Base-by-base conservation (phyloP, 2,113 vertebrate genomes). In the Mohoua ochrocephala region DNA sequence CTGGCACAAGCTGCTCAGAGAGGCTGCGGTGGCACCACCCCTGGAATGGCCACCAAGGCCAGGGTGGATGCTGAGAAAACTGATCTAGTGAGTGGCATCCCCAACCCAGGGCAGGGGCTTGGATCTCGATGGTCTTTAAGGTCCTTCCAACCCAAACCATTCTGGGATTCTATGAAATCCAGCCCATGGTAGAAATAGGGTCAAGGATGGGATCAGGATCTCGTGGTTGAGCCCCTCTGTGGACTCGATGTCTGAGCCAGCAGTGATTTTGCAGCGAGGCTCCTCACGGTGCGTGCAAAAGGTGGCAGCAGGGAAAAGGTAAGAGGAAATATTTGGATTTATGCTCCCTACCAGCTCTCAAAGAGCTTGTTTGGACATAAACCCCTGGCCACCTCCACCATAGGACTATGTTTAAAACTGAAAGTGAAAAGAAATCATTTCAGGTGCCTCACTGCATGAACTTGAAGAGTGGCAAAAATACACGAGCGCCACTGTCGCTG, bases 181-280 rank as follows among this genome's bases (percentile, higher is more conserved):
- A 26, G 24, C 13, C 74, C 4, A 0, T 2, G 15, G 33, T 6
- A 31, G n/a, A 53, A 45, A 22, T 2, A 2, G 52, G n/a, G 8
- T 15, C 15, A 2, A 0, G 10, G 31, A 16, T 20, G 26, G 35
- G 26, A n/a, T 37, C 3, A 0, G 60, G 11, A 33, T 60, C 3
- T 59, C 13, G 18, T 4, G 3, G n/a, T 3, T 20, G 10, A 69
- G 52, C 56, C 37, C 6, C 22, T 10, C 24, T 0, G 6, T 15
- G 75, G 49, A 13, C 7, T 61, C 33, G 3, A 23, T 11, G 10
- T 20, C 23, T 21, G 57, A 17, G 33, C 31, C 26, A 53, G 39
- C 42, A 79, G 9, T 5, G 73, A 13, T 49, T 83, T 67, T 28
- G 65, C 39, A 27, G 30, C 1, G 2, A 47, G 26, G 33, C 6